These are phyloP conservation scores for Brienomyrus longianalis DNA, from an alignment of 2,113 vertebrate genomes.

Conservation along the genomic window DNA sequence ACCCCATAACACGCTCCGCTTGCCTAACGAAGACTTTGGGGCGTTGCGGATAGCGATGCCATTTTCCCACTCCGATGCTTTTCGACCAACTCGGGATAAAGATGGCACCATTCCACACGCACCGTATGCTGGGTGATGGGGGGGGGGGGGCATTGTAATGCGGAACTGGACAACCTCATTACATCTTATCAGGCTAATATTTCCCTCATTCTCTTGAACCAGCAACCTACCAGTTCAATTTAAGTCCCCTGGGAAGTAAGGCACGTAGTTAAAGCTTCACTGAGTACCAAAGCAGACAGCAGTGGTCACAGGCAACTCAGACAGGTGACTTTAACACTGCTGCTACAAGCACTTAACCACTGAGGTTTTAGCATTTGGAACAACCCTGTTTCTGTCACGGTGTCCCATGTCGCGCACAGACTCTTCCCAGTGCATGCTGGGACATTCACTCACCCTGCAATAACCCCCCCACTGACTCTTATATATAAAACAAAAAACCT, in stretches of 20 bases:
- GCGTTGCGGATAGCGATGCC: neutral
- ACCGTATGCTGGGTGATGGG: neutral
- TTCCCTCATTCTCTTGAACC: neutral
- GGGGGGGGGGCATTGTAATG: neutral
- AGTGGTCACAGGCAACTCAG: neutral
- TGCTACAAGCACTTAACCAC: neutral
- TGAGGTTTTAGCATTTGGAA: neutral
- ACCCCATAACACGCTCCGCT: conserved; percentile 19
- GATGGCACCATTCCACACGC: neutral
- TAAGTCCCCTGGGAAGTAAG: neutral
- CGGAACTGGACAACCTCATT: neutral
- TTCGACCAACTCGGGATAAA: neutral
- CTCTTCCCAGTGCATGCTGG: neutral
- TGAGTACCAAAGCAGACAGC: neutral
- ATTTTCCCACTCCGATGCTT: neutral
- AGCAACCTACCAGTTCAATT: no score
- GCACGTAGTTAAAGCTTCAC: neutral
- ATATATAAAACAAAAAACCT: neutral
- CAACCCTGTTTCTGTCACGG: neutral
- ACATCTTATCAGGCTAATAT: neutral
- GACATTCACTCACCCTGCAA: neutral
- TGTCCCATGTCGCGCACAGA: neutral
- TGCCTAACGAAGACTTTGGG: conserved; percentile 22
- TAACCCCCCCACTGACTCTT: neutral
- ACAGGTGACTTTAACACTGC: neutral